Percentiles rank a stretch among this genome's conserved stretches.
These are phyloP conservation scores for Apodemia zela DNA, from an alignment of 2,888 invertebrate genomes.

Conservation along the genomic window DNA sequence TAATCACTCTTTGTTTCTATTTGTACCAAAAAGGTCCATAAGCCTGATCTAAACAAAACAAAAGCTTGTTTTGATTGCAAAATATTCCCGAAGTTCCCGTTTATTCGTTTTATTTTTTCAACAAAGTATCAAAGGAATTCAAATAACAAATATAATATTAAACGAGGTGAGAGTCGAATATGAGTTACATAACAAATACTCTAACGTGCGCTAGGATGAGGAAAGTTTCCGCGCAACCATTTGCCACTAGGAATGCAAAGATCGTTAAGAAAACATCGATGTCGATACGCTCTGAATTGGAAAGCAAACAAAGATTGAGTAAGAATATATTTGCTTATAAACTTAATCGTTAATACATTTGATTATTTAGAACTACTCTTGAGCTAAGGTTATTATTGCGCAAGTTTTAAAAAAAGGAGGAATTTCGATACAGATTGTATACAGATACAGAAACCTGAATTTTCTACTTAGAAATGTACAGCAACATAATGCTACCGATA, in stretches of 20 bases:
- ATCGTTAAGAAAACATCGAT: not conserved
- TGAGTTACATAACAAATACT: conserved; percentile 51
- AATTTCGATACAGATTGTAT: too few relatives aligned
- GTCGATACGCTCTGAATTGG: not conserved
- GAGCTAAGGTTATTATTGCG: too few relatives aligned
- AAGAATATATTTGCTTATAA: not conserved
- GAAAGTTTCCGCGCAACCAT: conserved; percentile 55
- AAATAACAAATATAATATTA: conserved; percentile 21
- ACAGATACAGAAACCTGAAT: too few relatives aligned
- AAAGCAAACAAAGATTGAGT: not conserved
- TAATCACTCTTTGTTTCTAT: conserved; percentile 13
- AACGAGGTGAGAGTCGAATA: conserved; percentile 27
- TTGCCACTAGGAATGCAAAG: conserved; percentile 13
- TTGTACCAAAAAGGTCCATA: conserved; percentile 12
- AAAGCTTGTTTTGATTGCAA: conserved; percentile 9
- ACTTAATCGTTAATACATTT: too few relatives aligned
- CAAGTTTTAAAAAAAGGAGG: too few relatives aligned
- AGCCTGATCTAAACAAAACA: conserved; percentile 16
- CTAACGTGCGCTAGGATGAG: conserved; percentile 44
- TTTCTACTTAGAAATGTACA: too few relatives aligned
- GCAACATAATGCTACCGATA: too few relatives aligned
- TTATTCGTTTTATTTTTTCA: conserved; percentile 17
- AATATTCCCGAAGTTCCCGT: conserved; percentile 12
- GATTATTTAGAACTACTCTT: too few relatives aligned
- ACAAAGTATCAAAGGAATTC: conserved; percentile 14